These are phyloP conservation scores for Falco naumanni DNA, from an alignment of 2,797 vertebrate genomes.

Conservation along the genomic window DNA sequence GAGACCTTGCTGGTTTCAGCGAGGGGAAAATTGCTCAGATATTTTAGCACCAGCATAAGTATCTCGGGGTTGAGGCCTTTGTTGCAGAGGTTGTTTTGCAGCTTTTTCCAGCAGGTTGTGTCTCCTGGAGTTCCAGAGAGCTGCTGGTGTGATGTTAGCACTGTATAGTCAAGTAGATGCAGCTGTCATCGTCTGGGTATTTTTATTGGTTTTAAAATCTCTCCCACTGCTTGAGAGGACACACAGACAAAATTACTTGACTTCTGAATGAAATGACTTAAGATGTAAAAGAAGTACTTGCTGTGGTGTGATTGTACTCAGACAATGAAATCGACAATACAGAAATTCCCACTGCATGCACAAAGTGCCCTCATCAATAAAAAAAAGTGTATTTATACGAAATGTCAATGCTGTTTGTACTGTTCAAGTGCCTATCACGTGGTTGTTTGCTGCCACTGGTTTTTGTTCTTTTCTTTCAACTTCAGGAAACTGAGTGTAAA, in stretches of 20 bases:
- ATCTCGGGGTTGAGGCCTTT: neutral
- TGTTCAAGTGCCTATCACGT: rapidly evolving
- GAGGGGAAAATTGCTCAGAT: rapidly evolving
- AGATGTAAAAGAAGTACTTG: neutral
- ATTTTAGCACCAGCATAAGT: neutral
- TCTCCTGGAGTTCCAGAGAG: neutral
- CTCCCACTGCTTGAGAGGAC: neutral
- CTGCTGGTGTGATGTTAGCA: neutral
- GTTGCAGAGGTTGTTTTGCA: neutral
- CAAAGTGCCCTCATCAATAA: neutral
- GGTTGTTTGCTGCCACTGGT: neutral
- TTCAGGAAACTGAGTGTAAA: conserved; percentile 93
- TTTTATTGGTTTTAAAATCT: neutral
- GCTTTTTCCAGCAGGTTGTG: neutral
- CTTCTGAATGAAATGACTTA: neutral
- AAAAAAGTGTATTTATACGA: rapidly evolving
- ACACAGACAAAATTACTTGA: no score
- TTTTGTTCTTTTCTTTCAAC: neutral
- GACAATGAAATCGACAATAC: rapidly evolving
- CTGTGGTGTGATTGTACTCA: neutral
- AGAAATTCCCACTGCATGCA: rapidly evolving
- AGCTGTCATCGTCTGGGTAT: no score
- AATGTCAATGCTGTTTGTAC: rapidly evolving
- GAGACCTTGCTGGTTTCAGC: neutral
- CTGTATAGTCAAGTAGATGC: rapidly evolving